A percentile compares a stretch with the other conserved stretches of the same genome.
Evolutionary conservation across 2,797 vertebrate genomes (phyloP).

Genomic region (Nasua narica): DNA sequence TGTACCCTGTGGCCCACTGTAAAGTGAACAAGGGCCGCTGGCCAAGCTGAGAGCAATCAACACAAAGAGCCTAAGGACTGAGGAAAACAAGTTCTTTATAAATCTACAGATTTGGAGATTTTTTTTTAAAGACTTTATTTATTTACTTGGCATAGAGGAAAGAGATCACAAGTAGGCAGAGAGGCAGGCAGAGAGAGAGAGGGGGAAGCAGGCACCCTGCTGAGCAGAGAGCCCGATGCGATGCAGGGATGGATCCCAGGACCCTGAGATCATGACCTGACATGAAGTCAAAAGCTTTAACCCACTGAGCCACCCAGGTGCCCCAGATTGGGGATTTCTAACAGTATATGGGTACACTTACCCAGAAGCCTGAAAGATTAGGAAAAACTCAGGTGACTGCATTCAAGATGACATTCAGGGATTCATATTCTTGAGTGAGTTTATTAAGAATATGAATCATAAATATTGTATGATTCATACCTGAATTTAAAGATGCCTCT

Average conservation of each 20-base stretch:
- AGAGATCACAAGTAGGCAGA: too few species aligned
- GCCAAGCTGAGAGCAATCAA: background rate
- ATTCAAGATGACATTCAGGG: background rate
- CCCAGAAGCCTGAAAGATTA: background rate
- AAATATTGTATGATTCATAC: background rate
- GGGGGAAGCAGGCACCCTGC: too few species aligned
- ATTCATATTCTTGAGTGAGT: constrained; percentile 3
- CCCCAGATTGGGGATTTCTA: background rate
- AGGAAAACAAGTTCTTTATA: background rate
- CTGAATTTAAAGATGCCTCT: background rate
- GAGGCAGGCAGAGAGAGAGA: too few species aligned
- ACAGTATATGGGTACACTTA: background rate
- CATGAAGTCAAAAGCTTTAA: too few species aligned
- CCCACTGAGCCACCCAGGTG: too few species aligned
- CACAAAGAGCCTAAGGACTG: background rate
- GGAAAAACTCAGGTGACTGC: background rate
- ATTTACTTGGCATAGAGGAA: too few species aligned
- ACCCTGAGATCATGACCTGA: too few species aligned
- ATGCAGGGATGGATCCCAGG: too few species aligned
- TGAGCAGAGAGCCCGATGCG: too few species aligned
- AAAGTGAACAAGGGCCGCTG: background rate
- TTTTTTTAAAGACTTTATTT: too few species aligned
- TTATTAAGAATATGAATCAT: constrained; percentile 15
- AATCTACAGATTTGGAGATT: too few species aligned
- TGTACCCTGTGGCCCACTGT: background rate